A percentile compares a stretch with the other conserved stretches of the same genome.
Conservation (phyloP, 2,113 vertebrate species). For the Merops nubicus region DNA sequence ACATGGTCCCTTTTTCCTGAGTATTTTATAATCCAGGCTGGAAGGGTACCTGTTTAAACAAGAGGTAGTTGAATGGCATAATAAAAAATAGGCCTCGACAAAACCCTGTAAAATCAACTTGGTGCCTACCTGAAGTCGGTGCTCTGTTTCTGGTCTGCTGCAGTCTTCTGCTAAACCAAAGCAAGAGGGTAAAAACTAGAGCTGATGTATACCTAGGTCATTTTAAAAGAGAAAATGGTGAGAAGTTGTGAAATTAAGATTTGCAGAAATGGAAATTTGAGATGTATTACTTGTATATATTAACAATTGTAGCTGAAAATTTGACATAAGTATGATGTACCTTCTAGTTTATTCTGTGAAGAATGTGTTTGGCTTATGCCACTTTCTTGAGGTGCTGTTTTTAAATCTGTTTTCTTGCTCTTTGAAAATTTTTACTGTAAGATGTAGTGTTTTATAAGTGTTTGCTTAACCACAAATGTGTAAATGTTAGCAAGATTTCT, state of each 20-base stretch:
- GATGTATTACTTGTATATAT: neutral
- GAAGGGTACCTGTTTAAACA: neutral
- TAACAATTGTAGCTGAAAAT: neutral
- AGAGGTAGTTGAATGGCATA: neutral
- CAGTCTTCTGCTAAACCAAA: neutral
- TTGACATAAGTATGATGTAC: neutral
- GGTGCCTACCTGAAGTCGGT: neutral
- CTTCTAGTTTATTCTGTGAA: neutral
- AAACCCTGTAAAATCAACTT: neutral
- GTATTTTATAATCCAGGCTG: neutral
- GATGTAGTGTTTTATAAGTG: neutral
- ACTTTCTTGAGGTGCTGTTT: constrained; percentile 19
- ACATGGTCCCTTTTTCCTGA: neutral
- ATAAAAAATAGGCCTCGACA: neutral
- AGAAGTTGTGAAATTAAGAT: neutral
- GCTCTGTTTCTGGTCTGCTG: neutral
- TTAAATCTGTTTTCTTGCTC: constrained; percentile 27
- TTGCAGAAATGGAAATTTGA: neutral
- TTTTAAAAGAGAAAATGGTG: neutral
- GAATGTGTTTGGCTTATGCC: neutral
- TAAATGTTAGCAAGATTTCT: constrained; percentile 70
- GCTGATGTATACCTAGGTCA: neutral
- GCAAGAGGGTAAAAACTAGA: neutral
- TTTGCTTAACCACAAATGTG: constrained; percentile 11
- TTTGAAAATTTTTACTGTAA: constrained; percentile 5